Evolutionary conservation across 2,113 vertebrate genomes (phyloP).

Genomic region (Labrus mixtus): DNA sequence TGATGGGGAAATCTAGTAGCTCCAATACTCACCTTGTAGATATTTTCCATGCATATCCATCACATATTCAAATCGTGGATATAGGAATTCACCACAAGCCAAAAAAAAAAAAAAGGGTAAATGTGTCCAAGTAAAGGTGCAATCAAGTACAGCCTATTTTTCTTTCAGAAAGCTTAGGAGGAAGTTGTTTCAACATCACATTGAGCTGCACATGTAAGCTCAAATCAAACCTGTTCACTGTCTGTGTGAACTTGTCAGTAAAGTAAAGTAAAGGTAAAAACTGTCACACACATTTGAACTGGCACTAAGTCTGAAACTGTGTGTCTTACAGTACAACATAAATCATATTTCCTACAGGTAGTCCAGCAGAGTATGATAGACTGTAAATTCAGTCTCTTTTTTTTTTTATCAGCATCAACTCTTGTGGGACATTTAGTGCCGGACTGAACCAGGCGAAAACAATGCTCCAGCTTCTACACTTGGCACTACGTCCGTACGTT

Average conservation of each 20-base stretch:
- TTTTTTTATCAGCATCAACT: background rate
- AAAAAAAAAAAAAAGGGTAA: no score
- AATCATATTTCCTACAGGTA: background rate
- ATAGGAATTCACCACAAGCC: background rate
- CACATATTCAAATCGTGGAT: background rate
- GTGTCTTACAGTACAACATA: background rate
- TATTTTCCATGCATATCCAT: no score
- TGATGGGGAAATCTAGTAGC: no score
- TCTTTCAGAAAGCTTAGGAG: no score
- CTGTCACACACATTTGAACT: no score
- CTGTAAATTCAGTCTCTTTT: background rate
- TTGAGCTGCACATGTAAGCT: constrained; percentile 21
- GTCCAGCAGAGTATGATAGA: background rate
- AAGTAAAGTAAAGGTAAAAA: no score
- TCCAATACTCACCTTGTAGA: no score
- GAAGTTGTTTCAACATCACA: background rate
- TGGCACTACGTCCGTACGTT: background rate
- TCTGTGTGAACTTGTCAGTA: no score
- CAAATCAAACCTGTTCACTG: constrained; percentile 12
- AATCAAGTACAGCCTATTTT: background rate
- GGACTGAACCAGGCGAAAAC: background rate
- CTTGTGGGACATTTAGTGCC: background rate
- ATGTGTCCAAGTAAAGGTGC: background rate
- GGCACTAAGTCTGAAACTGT: background rate
- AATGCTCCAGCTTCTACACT: background rate